phyloP scores from a whole-genome alignment of 2,113 vertebrate genomes.

The Conger conger region DNA sequence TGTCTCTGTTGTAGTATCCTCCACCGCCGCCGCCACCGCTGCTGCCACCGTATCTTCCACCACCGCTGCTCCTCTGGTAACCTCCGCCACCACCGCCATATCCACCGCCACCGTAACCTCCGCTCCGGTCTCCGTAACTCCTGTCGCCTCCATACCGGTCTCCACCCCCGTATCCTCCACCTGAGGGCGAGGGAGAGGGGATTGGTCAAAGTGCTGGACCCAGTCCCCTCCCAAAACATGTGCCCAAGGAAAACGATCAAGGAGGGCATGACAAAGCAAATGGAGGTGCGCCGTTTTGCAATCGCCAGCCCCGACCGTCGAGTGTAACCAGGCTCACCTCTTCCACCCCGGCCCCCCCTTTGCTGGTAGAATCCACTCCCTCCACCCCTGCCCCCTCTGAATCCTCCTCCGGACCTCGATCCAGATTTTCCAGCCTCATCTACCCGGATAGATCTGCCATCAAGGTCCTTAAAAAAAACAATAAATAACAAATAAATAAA shows the following conservation, averaged over 20 bases:
- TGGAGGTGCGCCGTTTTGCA: slow-evolving; percentile 26
- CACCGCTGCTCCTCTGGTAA: slow-evolving; percentile 67
- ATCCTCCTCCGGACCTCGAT: slow-evolving; percentile 75
- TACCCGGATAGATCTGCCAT: slow-evolving; percentile 90
- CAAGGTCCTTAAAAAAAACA: no score
- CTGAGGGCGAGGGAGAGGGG: not conserved
- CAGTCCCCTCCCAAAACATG: not conserved
- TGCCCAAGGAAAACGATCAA: not conserved
- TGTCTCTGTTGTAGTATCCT: slow-evolving; percentile 55
- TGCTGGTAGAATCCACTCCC: slow-evolving; percentile 75
- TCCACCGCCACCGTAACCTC: slow-evolving; percentile 69
- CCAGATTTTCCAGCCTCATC: slow-evolving; percentile 92
- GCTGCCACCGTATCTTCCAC: slow-evolving; percentile 42
- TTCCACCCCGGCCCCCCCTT: slow-evolving; percentile 74
- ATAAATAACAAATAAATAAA: not conserved
- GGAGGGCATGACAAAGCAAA: slow-evolving; percentile 37
- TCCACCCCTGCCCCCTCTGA: slow-evolving; percentile 55
- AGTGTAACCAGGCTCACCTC: slow-evolving; percentile 79
- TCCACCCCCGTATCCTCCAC: slow-evolving; percentile 67
- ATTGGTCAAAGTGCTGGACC: accelerated
- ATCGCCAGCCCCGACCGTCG: slow-evolving; percentile 61
- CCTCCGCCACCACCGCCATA: slow-evolving; percentile 51
- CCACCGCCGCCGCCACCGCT: slow-evolving; percentile 34
- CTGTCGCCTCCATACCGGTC: slow-evolving; percentile 50
- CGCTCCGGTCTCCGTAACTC: slow-evolving; percentile 14